Evolutionary conservation across 2,113 vertebrate species (phyloP).

Genomic region (Myotis davidii): DNA sequence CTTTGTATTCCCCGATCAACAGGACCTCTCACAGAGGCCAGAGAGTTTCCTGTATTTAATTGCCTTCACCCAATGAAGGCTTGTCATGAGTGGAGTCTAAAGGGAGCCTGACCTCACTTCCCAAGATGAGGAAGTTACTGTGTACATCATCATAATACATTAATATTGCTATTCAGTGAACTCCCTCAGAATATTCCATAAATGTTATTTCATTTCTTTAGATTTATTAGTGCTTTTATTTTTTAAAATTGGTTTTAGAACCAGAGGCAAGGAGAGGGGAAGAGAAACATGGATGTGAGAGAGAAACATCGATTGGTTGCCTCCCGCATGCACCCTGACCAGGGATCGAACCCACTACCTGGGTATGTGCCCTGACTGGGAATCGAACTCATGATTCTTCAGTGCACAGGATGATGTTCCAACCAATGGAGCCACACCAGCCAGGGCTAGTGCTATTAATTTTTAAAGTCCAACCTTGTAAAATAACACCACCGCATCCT

Average conservation of each 20-base stretch:
- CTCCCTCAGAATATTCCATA: background rate
- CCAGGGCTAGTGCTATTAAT: background rate
- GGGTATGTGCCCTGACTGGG: background rate
- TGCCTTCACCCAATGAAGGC: background rate
- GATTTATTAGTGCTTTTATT: constrained; percentile 5
- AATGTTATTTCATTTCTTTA: constrained; percentile 20
- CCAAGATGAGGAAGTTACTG: background rate
- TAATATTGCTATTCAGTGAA: background rate
- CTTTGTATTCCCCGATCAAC: background rate
- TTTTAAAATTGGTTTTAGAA: background rate
- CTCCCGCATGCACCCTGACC: background rate
- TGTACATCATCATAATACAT: background rate
- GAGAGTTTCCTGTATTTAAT: constrained; percentile 36
- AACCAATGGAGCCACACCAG: background rate
- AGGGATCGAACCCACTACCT: background rate
- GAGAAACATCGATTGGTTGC: background rate
- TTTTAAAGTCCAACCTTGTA: background rate
- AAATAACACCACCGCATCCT: background rate
- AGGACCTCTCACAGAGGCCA: background rate
- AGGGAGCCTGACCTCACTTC: background rate
- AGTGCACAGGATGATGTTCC: background rate
- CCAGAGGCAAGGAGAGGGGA: background rate
- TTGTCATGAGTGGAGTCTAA: background rate
- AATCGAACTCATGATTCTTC: background rate
- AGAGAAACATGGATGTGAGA: background rate